Evolutionary conservation across 2,888 invertebrate species (phyloP).

Genomic region (Proisotoma minuta): DNA sequence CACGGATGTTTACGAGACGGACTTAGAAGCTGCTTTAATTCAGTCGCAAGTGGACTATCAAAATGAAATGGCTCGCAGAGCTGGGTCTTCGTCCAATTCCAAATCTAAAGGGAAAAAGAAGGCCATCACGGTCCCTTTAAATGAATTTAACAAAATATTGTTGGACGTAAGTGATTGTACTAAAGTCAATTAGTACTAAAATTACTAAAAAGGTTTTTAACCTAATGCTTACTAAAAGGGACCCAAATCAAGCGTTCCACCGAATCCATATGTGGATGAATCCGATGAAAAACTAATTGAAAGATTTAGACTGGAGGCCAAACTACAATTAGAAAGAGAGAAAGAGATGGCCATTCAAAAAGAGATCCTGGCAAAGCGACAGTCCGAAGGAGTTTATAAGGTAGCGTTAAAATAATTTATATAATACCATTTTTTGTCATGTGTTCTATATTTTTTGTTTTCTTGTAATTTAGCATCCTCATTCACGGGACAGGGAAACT

Average conservation of each 20-base stretch:
- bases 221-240: not conserved
- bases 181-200: too few species aligned
- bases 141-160: slow-evolving; percentile 62
- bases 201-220: slow-evolving; percentile 1
- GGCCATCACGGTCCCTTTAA: slow-evolving; percentile 63
- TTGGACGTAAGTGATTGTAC: slow-evolving; percentile 52
- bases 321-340: slow-evolving; percentile 39
- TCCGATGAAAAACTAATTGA: slow-evolving; percentile 34
- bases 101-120: slow-evolving; percentile 60
- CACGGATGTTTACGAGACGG: slow-evolving; percentile 59
- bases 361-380: slow-evolving; percentile 13
- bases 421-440: not conserved
- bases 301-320: slow-evolving; percentile 37
- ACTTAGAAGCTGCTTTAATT: slow-evolving; percentile 64
- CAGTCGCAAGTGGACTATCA: slow-evolving; percentile 68
- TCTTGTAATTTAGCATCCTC: not conserved
- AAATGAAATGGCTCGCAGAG: slow-evolving; percentile 53
- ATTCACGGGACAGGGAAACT: too few species aligned
- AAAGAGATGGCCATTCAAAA: slow-evolving; percentile 32
- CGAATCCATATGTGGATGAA: slow-evolving; percentile 4
- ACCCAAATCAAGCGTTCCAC: not conserved
- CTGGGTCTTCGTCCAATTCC: slow-evolving; percentile 48
- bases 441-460: not conserved
- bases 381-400: not conserved
- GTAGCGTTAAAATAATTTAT: not conserved